Evolutionary conservation across 2,113 vertebrate genomes (phyloP), one percentile per base, ranked within the genome.

Genomic region (Campylorhamphus procurvoides): DNA sequence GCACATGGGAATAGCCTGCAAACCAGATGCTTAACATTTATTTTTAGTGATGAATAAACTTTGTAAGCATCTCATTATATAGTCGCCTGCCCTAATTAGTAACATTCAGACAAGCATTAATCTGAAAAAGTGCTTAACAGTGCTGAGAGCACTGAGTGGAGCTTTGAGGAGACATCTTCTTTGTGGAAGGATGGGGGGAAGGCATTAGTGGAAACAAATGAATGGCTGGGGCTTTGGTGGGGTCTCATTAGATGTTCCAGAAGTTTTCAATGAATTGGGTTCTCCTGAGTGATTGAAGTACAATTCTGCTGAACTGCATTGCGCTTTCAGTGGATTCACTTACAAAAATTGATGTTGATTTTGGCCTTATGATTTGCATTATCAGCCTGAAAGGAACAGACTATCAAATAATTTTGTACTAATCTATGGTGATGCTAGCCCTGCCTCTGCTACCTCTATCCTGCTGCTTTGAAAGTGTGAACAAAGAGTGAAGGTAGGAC

Each of bases 41-140:
- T 94, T 96, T 97, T 96, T 95, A 97, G 92, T 96, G 96, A 96
- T 94, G 92, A 94, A 96, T 97, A 96, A 95, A 96, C 87, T 96
- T 90, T 88, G 87, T 96, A 96, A 95, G 93, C 95, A 90, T 97
- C 90, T 96, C 94, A 95, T 96, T 96, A 96, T 96, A 87, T 84
- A 90, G 94, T 96, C 1, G 88, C 93, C 92, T 95, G 88, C 37
- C 76, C 85, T 96, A 96, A 97, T 94, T 95, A 96, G 90, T 94
- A 96, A 94, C 96, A 95, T 90, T 94, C 93, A 90, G 68, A 93
- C 79, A 92, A 84, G 62, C 64, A 90, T 96, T 94, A 95, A 96
- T 95, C 94, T 95, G 72, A 76, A 93, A 10, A 91, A 94, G 31
- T 5, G 40, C 44, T 96, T 88, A 80, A 60, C 0, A 0, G 60